Evolutionary conservation across 1,140 invertebrate species (phyloP).

Genomic region (Lerema accius): DNA sequence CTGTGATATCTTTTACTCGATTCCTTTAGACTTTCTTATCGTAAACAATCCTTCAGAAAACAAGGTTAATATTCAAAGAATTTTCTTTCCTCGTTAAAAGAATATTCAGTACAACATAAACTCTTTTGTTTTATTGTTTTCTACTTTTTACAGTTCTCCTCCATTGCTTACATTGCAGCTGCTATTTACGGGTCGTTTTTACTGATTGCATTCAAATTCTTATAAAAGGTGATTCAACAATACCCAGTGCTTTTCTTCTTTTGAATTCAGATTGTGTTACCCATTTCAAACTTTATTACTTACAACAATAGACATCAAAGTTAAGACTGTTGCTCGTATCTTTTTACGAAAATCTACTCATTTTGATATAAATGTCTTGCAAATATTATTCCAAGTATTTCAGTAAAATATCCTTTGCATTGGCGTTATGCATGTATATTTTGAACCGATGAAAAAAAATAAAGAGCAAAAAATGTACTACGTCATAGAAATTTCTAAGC

Average conservation of each 20-base stretch:
- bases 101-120: constrained; percentile 1
- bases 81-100: constrained; percentile 12
- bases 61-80: background rate
- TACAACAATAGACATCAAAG: too few relatives aligned
- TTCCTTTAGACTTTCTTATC: background rate
- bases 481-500: too few relatives aligned
- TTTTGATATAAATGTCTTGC: too few relatives aligned
- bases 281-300: too few relatives aligned
- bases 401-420: too few relatives aligned
- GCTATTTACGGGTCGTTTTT: background rate
- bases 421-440: too few relatives aligned
- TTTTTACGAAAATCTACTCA: too few relatives aligned
- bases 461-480: too few relatives aligned
- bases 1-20: background rate
- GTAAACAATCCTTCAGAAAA: background rate
- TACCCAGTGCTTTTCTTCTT: too few relatives aligned
- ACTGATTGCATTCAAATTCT: background rate
- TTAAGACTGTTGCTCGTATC: too few relatives aligned
- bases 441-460: too few relatives aligned
- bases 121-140: constrained; percentile 5
- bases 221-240: background rate
- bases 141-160: background rate
- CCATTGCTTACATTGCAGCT: constrained; percentile 1
- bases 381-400: too few relatives aligned
- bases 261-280: background rate